Percentiles rank a stretch among this genome's conserved stretches.
Conservation (phyloP, 2,888 invertebrate species). For the Diploptera punctata region DNA sequence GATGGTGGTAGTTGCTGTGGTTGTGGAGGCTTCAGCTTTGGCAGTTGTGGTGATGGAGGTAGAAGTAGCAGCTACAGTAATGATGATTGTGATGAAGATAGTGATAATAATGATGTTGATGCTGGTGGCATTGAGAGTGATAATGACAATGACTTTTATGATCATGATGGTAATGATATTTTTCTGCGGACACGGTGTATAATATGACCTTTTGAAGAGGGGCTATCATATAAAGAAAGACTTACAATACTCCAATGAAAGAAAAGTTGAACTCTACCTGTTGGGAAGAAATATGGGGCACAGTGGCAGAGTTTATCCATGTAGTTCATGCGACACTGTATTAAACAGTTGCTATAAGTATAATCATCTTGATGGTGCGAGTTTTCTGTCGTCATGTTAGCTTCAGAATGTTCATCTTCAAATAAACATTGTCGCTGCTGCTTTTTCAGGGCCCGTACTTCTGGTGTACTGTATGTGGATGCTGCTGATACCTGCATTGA, state of each 20-base stretch:
- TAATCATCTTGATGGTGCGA: background rate
- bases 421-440: constrained; percentile 42
- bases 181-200: too few species aligned
- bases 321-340: constrained; percentile 40
- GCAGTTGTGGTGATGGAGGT: too few species aligned
- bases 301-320: constrained; percentile 40
- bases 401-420: constrained; percentile 36
- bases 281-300: constrained; percentile 42
- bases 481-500: constrained; percentile 40
- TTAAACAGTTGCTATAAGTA: constrained; percentile 42
- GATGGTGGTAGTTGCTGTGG: background rate
- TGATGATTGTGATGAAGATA: too few species aligned
- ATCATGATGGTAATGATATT: too few species aligned
- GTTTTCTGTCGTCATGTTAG: background rate
- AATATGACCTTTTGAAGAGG: too few species aligned
- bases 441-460: constrained; percentile 32
- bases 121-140: too few species aligned
- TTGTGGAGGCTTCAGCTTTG: too few species aligned
- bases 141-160: too few species aligned
- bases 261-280: background rate
- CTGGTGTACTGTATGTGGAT: constrained; percentile 38
- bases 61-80: too few species aligned
- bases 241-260: too few species aligned
- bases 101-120: too few species aligned
- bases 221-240: too few species aligned